These are phyloP conservation scores for Mola mola DNA, from an alignment of 2,113 vertebrate species.

Conservation along the genomic window DNA sequence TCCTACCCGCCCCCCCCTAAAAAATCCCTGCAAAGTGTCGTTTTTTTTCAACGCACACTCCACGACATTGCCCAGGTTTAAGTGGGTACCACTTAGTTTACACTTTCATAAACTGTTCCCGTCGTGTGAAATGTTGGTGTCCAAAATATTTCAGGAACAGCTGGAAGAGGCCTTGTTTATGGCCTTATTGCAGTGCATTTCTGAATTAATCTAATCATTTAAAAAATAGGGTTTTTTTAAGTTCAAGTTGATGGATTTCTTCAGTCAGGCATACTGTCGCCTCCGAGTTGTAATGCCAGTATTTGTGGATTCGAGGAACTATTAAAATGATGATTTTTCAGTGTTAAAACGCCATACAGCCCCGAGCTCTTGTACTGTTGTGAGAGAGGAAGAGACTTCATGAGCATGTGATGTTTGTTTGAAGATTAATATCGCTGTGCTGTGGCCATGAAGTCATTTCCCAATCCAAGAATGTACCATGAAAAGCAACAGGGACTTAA, in stretches of 20 bases:
- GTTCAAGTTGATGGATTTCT: constrained; percentile 18
- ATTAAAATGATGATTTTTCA: constrained; percentile 28
- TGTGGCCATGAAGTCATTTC: constrained; percentile 28
- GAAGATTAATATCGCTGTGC: constrained; percentile 23
- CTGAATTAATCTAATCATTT: constrained; percentile 28
- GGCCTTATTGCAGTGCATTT: constrained; percentile 32
- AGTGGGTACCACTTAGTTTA: constrained; percentile 59
- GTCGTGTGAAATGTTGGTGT: constrained; percentile 39
- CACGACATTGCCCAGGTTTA: constrained; percentile 52
- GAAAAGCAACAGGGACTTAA: constrained; percentile 21
- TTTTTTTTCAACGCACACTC: constrained; percentile 20
- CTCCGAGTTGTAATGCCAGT: constrained; percentile 35
- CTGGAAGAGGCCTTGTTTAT: constrained; percentile 53
- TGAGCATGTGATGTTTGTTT: constrained; percentile 65
- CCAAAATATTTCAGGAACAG: constrained; percentile 62
- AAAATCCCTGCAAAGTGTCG: constrained; percentile 11
- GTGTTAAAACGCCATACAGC: constrained; percentile 54
- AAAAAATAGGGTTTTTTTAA: constrained; percentile 25
- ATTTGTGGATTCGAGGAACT: constrained; percentile 38
- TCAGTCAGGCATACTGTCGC: constrained; percentile 31
- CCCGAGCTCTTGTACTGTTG: constrained; percentile 26
- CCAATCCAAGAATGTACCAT: constrained; percentile 36
- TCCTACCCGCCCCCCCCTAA: neutral
- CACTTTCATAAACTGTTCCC: constrained; percentile 51
- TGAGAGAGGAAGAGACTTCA: constrained; percentile 26